Evolutionary conservation across 1,140 invertebrate species (phyloP).

Genomic region (Drosophila seguyi): DNA sequence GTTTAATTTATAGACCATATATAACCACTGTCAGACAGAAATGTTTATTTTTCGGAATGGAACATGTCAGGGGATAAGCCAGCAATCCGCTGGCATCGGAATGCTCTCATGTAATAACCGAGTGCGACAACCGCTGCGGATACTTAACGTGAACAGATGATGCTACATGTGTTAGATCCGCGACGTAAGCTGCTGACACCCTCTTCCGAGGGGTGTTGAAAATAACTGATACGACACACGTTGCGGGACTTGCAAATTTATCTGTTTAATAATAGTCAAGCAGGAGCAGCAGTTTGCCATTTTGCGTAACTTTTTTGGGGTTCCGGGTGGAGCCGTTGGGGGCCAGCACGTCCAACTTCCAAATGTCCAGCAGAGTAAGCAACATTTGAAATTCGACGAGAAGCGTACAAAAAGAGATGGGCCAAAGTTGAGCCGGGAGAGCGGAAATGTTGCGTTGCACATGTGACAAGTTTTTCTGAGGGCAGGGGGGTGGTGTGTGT

Average conservation of each 20-base stretch:
- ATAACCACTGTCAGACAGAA: constrained; percentile 2
- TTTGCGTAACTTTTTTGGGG: constrained; percentile 31
- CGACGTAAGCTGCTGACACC: constrained; percentile 48
- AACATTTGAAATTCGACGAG: constrained; percentile 82
- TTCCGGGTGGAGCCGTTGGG: background rate
- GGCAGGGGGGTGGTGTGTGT: background rate
- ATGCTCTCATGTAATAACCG: constrained; percentile 47
- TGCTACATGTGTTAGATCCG: constrained; percentile 37
- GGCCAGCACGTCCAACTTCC: constrained; percentile 58
- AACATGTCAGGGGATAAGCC: constrained; percentile 54
- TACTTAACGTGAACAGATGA: constrained; percentile 70
- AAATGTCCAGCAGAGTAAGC: constrained; percentile 76
- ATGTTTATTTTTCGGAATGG: constrained; percentile 10
- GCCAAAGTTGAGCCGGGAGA: constrained; percentile 10
- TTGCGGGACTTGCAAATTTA: constrained; percentile 65
- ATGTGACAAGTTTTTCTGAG: constrained; percentile 76
- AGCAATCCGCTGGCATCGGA: constrained; percentile 37
- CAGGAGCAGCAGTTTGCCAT: constrained; percentile 26
- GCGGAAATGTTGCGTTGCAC: constrained; percentile 77
- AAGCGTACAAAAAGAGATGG: constrained; percentile 59
- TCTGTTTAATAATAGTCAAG: constrained; percentile 71
- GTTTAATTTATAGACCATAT: background rate
- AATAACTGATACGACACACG: constrained; percentile 58
- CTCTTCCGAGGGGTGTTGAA: constrained; percentile 28
- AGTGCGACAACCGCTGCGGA: constrained; percentile 51